Conservation (phyloP, 1,140 invertebrate species). For the Lucilia sericata region DNA sequence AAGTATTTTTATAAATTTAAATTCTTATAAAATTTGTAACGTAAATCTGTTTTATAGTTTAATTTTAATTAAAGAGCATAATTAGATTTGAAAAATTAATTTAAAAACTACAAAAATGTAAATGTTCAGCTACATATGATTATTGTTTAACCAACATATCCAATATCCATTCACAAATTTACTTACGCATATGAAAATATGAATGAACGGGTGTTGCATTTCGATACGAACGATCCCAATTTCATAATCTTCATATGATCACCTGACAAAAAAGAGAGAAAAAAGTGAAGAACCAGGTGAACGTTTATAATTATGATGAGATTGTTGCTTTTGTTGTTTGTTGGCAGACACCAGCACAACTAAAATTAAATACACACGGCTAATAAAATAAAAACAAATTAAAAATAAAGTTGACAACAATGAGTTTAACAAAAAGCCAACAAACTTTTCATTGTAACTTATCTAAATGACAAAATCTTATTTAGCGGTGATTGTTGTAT, state of each 20-base stretch:
- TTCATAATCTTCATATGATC: neutral
- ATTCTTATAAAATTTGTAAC: too few species aligned
- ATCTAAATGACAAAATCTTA: conserved; percentile 19
- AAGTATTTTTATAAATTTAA: too few species aligned
- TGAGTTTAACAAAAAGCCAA: neutral
- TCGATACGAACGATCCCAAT: neutral
- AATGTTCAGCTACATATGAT: too few species aligned
- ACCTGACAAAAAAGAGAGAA: neutral
- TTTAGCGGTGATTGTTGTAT: conserved; percentile 4
- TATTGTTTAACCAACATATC: too few species aligned
- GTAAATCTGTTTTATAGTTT: too few species aligned
- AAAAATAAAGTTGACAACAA: neutral
- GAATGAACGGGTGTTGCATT: neutral
- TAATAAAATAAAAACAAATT: neutral
- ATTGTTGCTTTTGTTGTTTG: neutral
- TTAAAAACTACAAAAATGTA: too few species aligned
- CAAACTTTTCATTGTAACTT: conserved; percentile 16
- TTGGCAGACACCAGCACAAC: neutral
- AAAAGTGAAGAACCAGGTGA: neutral
- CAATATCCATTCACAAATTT: neutral
- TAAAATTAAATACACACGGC: neutral
- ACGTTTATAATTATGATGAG: conserved; percentile 15
- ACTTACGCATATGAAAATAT: neutral
- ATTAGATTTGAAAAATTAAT: too few species aligned
- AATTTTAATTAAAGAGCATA: too few species aligned